phyloP scores from a whole-genome alignment of 2,797 vertebrate genomes.

The Onychomys leucogaster region DNA sequence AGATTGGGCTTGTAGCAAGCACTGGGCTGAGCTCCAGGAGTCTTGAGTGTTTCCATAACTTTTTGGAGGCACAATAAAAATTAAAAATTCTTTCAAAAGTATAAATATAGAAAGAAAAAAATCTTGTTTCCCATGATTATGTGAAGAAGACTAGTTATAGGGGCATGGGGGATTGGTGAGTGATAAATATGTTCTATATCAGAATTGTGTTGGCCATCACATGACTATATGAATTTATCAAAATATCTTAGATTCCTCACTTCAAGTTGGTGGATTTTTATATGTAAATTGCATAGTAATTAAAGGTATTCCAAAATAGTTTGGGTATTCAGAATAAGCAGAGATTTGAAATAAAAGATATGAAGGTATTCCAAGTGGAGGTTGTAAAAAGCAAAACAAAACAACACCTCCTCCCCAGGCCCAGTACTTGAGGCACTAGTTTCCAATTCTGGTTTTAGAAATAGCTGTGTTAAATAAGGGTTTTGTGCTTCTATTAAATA shows the following conservation, averaged over 20 bases:
- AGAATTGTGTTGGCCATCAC: not conserved
- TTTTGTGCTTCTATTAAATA: constrained; percentile 14
- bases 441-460: not conserved
- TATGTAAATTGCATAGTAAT: not conserved
- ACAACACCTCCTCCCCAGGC: not conserved
- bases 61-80: not conserved
- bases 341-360: constrained; percentile 1
- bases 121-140: not conserved
- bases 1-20: not conserved
- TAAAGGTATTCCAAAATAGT: not conserved
- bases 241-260: not conserved
- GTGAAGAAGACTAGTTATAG: not conserved
- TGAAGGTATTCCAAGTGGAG: not conserved
- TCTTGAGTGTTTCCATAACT: not conserved
- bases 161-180: not conserved
- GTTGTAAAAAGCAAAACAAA: not conserved
- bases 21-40: too few species aligned
- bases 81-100: not conserved
- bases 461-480: not conserved
- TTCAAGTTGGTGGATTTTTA: not conserved
- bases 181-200: constrained; percentile 21
- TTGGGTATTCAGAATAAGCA: not conserved
- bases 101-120: not conserved
- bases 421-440: not conserved
- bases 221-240: not conserved